Evolutionary conservation across 1,140 invertebrate genomes (phyloP).

Genomic region (Bacillus rossius): DNA sequence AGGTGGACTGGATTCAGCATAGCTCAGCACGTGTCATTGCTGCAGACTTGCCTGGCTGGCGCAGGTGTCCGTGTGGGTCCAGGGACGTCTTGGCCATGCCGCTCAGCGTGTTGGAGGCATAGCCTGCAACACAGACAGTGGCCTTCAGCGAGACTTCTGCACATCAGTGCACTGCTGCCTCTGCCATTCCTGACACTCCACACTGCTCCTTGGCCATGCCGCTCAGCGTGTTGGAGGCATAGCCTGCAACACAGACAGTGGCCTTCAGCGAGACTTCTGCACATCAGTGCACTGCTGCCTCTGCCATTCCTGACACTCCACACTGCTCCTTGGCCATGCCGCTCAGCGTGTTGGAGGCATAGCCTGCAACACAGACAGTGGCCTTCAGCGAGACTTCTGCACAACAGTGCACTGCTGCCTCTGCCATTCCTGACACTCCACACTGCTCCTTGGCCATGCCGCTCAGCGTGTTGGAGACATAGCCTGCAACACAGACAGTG

Average conservation of each 20-base stretch:
- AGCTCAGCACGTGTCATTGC: too few relatives aligned
- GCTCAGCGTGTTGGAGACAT: conserved; percentile 65
- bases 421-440: too few relatives aligned
- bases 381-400: too few relatives aligned
- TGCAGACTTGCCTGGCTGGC: conserved; percentile 77
- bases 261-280: too few relatives aligned
- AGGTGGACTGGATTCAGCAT: too few relatives aligned
- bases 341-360: conserved; percentile 66
- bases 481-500: conserved; percentile 49
- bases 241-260: conserved; percentile 49
- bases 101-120: conserved; percentile 66
- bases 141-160: too few relatives aligned
- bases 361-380: conserved; percentile 49
- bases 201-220: conserved; percentile 63
- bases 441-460: conserved; percentile 63
- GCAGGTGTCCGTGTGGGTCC: conserved; percentile 76
- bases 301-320: too few relatives aligned
- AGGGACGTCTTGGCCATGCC: conserved; percentile 66
- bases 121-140: conserved; percentile 49
- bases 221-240: conserved; percentile 66
- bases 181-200: too few relatives aligned
- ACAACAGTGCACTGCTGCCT: too few relatives aligned
- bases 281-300: too few relatives aligned
- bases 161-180: too few relatives aligned
- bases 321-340: conserved; percentile 63